Conservation (phyloP, 2,797 vertebrate genomes). For the Prunella strophiata region DNA sequence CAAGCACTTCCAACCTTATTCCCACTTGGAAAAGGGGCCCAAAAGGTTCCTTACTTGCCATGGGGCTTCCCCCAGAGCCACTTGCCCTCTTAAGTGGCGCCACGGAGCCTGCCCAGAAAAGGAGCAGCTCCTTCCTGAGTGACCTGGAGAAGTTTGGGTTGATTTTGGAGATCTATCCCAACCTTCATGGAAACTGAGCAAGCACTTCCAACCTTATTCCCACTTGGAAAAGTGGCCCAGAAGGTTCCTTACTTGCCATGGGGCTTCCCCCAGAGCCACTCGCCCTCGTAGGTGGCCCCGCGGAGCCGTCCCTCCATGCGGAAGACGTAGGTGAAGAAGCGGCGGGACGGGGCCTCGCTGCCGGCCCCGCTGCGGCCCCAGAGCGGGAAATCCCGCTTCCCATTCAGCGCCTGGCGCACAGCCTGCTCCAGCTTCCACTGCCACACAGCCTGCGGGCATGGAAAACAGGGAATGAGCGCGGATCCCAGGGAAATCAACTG, state of each 20-base stretch:
- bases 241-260: neutral
- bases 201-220: neutral
- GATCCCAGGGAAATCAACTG: rapidly evolving
- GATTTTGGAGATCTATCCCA: no score
- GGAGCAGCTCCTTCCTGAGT: neutral
- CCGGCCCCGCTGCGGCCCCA: conserved; percentile 56
- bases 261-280: neutral
- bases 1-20: no score
- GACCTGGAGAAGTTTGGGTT: neutral
- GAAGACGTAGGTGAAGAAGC: conserved; percentile 68
- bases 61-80: no score
- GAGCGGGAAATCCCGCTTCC: conserved; percentile 71
- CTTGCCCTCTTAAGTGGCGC: neutral
- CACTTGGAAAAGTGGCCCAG: rapidly evolving
- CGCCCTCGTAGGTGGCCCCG: neutral
- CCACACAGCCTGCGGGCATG: conserved; percentile 71
- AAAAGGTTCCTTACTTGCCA: no score
- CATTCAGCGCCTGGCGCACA: conserved; percentile 70
- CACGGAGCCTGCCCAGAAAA: neutral
- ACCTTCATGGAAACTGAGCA: rapidly evolving
- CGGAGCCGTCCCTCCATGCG: conserved; percentile 24
- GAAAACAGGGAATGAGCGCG: rapidly evolving
- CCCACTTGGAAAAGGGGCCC: no score
- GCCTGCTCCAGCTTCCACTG: conserved; percentile 76
- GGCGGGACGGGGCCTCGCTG: neutral